phyloP scores from a whole-genome alignment of 2,888 invertebrate species.

The Amiota mariae region DNA sequence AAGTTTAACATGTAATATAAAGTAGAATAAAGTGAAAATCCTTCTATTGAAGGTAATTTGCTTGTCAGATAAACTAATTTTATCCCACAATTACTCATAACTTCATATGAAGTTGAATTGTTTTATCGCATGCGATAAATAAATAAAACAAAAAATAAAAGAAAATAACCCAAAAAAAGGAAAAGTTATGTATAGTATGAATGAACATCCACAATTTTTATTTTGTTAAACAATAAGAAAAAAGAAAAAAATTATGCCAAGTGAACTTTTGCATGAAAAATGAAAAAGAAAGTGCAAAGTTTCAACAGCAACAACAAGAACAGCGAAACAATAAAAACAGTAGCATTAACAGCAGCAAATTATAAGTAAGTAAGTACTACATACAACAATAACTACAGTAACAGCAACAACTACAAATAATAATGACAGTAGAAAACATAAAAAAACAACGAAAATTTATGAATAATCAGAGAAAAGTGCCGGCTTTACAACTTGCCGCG shows the following conservation, averaged over 20 bases:
- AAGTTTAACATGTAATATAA: too few species aligned
- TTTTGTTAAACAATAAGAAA: not conserved
- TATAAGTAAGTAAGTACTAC: not conserved
- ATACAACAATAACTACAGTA: not conserved
- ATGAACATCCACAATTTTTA: not conserved
- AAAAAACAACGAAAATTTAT: too few species aligned
- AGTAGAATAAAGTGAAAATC: too few species aligned
- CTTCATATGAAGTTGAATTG: slow-evolving; percentile 13
- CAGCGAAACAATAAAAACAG: slow-evolving; percentile 1
- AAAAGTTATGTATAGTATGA: slow-evolving; percentile 17
- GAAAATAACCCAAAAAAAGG: slow-evolving; percentile 19
- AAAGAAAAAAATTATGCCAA: slow-evolving; percentile 3
- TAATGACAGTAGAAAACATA: too few species aligned
- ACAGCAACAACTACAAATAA: not conserved
- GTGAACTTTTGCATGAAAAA: slow-evolving; percentile 30
- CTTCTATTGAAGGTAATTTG: not conserved
- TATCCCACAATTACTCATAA: not conserved
- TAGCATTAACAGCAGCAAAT: slow-evolving; percentile 6
- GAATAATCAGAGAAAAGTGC: too few species aligned
- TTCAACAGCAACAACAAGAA: slow-evolving; percentile 13
- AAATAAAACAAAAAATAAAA: slow-evolving; percentile 6
- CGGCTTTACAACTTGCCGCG: too few species aligned
- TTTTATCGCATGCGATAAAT: slow-evolving; percentile 25
- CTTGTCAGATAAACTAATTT: not conserved
- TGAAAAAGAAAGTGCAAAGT: slow-evolving; percentile 29